Conservation (phyloP, 2,797 vertebrate species). For the Iguana delicatissima region DNA sequence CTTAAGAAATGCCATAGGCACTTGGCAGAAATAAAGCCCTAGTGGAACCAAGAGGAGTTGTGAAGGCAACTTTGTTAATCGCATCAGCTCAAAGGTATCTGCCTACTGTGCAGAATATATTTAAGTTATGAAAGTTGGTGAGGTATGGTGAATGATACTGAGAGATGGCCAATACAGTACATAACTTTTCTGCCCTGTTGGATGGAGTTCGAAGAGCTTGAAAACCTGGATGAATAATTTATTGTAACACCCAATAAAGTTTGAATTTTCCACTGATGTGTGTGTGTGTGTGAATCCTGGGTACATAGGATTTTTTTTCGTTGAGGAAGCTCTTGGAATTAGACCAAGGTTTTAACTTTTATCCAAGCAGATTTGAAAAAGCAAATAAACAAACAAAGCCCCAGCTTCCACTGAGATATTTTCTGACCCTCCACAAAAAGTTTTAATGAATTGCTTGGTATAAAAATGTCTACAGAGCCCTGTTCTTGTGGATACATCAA, state of each 20-base stretch:
- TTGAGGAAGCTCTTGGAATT: background rate
- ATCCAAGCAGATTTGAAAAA: no score
- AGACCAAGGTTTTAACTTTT: background rate
- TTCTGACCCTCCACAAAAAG: no score
- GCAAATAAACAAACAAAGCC: no score
- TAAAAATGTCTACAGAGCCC: no score
- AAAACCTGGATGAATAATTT: background rate
- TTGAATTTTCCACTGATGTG: background rate
- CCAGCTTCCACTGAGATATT: no score
- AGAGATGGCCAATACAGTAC: background rate
- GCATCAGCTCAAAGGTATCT: background rate
- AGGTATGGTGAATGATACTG: background rate
- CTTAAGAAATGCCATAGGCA: background rate
- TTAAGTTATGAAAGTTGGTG: background rate
- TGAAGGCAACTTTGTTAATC: background rate
- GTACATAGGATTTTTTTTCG: background rate
- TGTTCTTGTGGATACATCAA: no score
- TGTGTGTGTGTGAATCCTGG: no score
- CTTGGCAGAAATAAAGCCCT: background rate
- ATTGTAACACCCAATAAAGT: background rate
- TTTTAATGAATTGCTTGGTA: no score
- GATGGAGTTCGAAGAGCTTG: background rate
- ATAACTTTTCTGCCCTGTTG: background rate
- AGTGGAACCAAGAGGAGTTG: background rate
- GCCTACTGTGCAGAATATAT: background rate